Base-by-base conservation (phyloP, 2,113 vertebrate genomes). In the Irena cyanogastra region DNA sequence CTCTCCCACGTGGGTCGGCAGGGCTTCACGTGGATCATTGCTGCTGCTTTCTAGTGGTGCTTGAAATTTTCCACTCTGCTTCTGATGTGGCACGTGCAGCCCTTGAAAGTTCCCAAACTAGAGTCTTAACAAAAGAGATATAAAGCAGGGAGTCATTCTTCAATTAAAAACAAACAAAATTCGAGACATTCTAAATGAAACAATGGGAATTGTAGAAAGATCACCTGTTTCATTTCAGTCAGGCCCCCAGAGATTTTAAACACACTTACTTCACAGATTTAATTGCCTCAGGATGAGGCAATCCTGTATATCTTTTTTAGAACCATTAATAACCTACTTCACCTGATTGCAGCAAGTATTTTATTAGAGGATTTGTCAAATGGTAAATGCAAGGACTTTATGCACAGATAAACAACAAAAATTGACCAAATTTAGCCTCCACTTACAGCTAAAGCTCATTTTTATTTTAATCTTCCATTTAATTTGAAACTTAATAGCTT, bases 311-410 rank as follows among this genome's bases (percentile, higher is more conserved):
- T 98, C 98, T 98, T 97, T 97, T 97, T 98, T 97, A 98, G 97
- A 97, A 97, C 97, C 98, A 98, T 98, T 98, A 98, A 98, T 98
- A 98, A 98, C 96, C 97, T 98, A 98, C 98, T 98, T 98, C 97
- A 98, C 98, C 97, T 98, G 98, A 98, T 98, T 98, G 98, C 97
- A 96, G 96, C 83, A 94, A 98, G 97, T 97, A 96, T 95, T 97
- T 97, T 96, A 97, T 85, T 91, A 97, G 95, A 96, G 93, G 96
- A 98, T 97, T 98, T 98, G 95, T 98, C 97, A 98, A 96, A 98
- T 96, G 97, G 95, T 97, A 97, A 97, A 96, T 98, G 96, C 95
- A 97, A 97, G 97, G 98, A 97, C 97, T 97, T 98, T 97, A 97
- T 97, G 96, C 96, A 97, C 95, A 95, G 95, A 95, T 96, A 98